Conservation (phyloP, 2,113 vertebrate species). For the Eubucco bourcierii region DNA sequence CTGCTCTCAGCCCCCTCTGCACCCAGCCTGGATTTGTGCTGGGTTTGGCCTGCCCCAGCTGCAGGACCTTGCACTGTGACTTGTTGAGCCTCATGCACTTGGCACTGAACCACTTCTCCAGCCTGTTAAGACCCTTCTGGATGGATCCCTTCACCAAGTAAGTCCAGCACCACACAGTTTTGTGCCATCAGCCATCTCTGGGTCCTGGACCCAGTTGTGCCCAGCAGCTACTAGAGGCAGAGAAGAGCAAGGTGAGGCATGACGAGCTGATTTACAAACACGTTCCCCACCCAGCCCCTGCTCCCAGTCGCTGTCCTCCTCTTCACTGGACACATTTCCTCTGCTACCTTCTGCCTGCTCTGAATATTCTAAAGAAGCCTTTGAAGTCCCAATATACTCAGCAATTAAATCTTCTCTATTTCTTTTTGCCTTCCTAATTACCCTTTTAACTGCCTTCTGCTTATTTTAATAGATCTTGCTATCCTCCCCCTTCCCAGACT, state of each 20-base stretch:
- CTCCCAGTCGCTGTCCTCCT: neutral
- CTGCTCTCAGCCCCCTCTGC: too few species aligned
- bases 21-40: too few species aligned
- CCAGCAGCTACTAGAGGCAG: too few species aligned
- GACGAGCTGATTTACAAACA: neutral
- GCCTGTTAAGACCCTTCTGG: too few species aligned
- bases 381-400: conserved; percentile 51
- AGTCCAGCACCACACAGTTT: too few species aligned
- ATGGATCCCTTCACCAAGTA: too few species aligned
- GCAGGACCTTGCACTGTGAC: too few species aligned
- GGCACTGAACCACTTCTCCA: too few species aligned
- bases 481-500: conserved; percentile 59
- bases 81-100: too few species aligned
- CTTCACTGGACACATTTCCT: neutral
- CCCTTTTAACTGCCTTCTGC: conserved; percentile 71
- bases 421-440: conserved; percentile 66
- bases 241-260: neutral
- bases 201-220: neutral
- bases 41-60: too few species aligned
- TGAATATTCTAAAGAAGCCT: conserved; percentile 19
- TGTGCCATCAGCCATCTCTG: too few species aligned
- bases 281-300: accelerated
- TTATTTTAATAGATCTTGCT: conserved; percentile 69
- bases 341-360: conserved; percentile 3
- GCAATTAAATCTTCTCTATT: conserved; percentile 56